phyloP scores from a whole-genome alignment of 2,888 invertebrate genomes.

The Polymixis flavicincta region DNA sequence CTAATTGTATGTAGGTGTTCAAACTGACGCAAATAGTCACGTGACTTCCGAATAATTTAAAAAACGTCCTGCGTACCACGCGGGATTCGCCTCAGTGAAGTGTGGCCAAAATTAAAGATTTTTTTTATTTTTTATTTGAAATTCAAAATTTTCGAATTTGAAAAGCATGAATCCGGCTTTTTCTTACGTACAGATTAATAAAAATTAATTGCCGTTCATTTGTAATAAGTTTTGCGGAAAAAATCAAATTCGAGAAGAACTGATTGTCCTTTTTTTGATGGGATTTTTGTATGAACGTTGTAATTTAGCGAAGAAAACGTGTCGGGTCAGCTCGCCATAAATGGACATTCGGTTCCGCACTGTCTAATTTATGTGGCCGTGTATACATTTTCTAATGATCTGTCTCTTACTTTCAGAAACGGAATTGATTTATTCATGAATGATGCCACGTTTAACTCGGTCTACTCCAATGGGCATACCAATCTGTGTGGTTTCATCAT shows the following conservation, averaged over 20 bases:
- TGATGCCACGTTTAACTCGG: constrained; percentile 68
- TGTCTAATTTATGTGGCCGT: background rate
- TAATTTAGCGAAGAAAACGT: background rate
- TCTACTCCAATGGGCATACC: constrained; percentile 75
- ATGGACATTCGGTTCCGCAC: background rate
- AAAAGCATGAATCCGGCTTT: too few species aligned
- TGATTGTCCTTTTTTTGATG: background rate
- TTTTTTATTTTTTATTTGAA: too few species aligned
- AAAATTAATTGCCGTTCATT: too few species aligned
- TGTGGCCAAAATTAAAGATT: too few species aligned
- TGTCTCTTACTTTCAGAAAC: constrained; percentile 53
- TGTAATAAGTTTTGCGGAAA: background rate
- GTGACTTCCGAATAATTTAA: background rate
- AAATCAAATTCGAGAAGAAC: background rate
- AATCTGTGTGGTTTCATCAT: constrained; percentile 74
- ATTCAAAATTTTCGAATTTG: too few species aligned
- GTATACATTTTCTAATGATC: background rate
- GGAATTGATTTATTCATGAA: constrained; percentile 57
- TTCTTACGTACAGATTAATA: too few species aligned
- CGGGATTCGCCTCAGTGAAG: background rate
- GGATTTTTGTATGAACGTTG: too few species aligned
- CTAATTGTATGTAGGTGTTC: background rate
- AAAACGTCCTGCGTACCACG: background rate
- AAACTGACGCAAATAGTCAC: background rate
- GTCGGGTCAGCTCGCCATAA: background rate